Evolutionary conservation across 2,888 invertebrate genomes (phyloP).

Genomic region (Hypomecis atomaria): DNA sequence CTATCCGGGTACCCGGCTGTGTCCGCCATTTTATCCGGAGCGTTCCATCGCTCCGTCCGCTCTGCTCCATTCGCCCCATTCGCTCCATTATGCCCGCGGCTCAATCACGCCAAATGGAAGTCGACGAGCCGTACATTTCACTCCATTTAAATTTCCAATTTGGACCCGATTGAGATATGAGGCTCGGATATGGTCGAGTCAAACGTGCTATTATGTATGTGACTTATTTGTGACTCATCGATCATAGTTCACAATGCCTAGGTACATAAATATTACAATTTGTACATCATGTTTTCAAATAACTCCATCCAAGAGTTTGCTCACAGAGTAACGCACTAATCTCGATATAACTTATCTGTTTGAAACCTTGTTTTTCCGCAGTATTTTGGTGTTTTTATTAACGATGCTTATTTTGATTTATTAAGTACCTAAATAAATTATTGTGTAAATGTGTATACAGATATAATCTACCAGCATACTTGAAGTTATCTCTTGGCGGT

Average conservation of each 20-base stretch:
- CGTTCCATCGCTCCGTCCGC: conserved; percentile 19
- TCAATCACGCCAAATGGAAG: conserved; percentile 74
- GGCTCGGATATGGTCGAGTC: conserved; percentile 54
- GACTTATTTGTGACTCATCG: conserved; percentile 29
- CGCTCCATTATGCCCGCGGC: conserved; percentile 56
- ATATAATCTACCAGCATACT: no score
- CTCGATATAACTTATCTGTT: no score
- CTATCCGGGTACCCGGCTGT: conserved; percentile 50
- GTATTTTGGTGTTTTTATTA: no score
- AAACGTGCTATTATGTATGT: conserved; percentile 34
- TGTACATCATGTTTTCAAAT: no score
- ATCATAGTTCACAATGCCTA: background rate
- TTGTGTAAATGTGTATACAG: no score
- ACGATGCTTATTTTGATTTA: no score
- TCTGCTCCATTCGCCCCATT: conserved; percentile 20
- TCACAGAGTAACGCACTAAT: no score
- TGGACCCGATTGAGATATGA: conserved; percentile 55
- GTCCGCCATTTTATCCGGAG: conserved; percentile 56
- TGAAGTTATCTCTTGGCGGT: no score
- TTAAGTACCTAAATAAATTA: no score
- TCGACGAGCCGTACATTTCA: conserved; percentile 63
- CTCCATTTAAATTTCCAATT: conserved; percentile 68
- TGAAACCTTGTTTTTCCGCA: no score
- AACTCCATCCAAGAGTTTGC: no score
- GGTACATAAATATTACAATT: no score